Evolutionary conservation across 2,888 invertebrate genomes (phyloP).

Genomic region (Aspidiotus destructor): DNA sequence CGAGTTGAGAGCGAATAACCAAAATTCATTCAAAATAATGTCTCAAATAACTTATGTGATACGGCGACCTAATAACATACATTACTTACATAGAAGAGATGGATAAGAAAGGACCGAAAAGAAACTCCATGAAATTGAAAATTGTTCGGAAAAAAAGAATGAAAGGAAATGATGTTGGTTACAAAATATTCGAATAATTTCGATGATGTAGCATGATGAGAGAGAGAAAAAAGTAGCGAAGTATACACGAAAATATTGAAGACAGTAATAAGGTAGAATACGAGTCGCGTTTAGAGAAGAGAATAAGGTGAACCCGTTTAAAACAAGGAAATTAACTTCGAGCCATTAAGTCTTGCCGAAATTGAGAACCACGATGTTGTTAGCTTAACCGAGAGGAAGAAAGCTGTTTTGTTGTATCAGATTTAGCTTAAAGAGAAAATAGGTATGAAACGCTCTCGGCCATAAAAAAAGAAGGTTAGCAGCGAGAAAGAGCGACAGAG

Average conservation of each 20-base stretch:
- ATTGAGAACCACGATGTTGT: slow-evolving; percentile 29
- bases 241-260: not conserved
- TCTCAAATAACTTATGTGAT: too few relatives aligned
- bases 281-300: slow-evolving; percentile 12
- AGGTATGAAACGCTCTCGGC: slow-evolving; percentile 18
- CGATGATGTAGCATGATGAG: not conserved
- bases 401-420: slow-evolving; percentile 29
- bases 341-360: slow-evolving; percentile 27
- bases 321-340: slow-evolving; percentile 28
- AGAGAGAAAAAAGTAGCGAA: not conserved
- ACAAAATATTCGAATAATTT: not conserved
- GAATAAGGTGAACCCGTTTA: slow-evolving; percentile 25
- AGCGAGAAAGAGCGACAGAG: not conserved
- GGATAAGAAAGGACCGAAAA: too few relatives aligned
- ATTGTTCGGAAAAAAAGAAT: not conserved
- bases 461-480: slow-evolving; percentile 7
- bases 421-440: slow-evolving; percentile 10
- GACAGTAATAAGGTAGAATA: not conserved
- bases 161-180: not conserved
- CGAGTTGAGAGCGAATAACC: too few relatives aligned
- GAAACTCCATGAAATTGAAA: not conserved
- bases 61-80: too few relatives aligned
- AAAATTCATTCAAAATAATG: too few relatives aligned
- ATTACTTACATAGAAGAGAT: too few relatives aligned
- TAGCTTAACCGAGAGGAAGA: slow-evolving; percentile 30